Conservation (phyloP, 2,113 vertebrate genomes). For the Brienomyrus longianalis region DNA sequence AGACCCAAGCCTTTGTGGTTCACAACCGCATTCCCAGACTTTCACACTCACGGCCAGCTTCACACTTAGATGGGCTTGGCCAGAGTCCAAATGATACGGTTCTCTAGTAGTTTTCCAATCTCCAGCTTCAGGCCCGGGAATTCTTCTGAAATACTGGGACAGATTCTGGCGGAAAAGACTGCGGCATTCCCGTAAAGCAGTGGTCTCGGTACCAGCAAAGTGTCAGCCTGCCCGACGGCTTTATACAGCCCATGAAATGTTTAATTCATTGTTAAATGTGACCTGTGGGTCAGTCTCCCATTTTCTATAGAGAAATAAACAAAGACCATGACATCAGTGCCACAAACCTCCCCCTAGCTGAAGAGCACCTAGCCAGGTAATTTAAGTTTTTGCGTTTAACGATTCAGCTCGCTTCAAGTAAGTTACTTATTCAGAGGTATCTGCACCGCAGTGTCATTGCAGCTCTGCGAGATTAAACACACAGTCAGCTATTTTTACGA, state of each 20-base stretch:
- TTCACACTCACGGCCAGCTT: background rate
- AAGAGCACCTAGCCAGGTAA: background rate
- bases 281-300: background rate
- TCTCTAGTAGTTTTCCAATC: background rate
- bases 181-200: background rate
- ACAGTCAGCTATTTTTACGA: background rate
- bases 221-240: background rate
- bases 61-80: background rate
- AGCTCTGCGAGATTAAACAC: background rate
- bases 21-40: background rate
- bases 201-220: background rate
- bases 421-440: background rate
- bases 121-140: background rate
- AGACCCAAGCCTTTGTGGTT: background rate
- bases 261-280: background rate
- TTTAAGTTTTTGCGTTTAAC: background rate
- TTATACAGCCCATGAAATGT: background rate
- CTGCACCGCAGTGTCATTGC: background rate
- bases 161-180: background rate
- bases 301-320: background rate
- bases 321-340: background rate
- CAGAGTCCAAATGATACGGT: background rate
- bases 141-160: background rate
- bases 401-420: background rate
- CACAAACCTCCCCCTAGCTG: background rate